phyloP scores from a whole-genome alignment of 2,797 vertebrate genomes.

The Argya squamiceps region DNA sequence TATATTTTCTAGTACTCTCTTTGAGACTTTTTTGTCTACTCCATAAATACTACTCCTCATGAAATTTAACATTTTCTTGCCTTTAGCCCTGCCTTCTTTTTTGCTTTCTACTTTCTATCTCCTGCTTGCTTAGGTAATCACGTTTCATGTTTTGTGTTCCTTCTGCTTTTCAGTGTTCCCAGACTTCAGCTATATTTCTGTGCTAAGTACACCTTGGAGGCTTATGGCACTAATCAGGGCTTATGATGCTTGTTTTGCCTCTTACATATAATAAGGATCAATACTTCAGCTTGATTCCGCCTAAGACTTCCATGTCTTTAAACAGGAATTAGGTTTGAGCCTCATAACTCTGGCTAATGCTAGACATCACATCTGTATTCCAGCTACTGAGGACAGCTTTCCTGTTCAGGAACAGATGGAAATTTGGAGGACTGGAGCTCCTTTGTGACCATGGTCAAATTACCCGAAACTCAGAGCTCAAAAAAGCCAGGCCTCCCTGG shows the following conservation, averaged over 20 bases:
- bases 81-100: neutral
- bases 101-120: neutral
- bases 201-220: neutral
- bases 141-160: neutral
- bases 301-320: conserved; percentile 25
- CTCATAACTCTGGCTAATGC: neutral
- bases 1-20: neutral
- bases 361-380: neutral
- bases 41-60: neutral
- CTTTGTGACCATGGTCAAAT: neutral
- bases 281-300: conserved; percentile 4
- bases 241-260: conserved; percentile 17
- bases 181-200: neutral
- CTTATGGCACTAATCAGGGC: neutral
- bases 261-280: conserved; percentile 18
- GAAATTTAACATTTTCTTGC: neutral
- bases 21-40: neutral
- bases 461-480: neutral
- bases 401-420: neutral
- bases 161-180: neutral
- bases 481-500: neutral
- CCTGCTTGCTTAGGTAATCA: neutral
- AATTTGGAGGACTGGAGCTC: neutral
- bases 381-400: conserved; percentile 31
- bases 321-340: conserved; percentile 50